Percentiles rank a stretch among this genome's conserved stretches.
These are phyloP conservation scores for Urocynchramus pylzowi DNA, from an alignment of 2,113 vertebrate species.

Conservation along the genomic window DNA sequence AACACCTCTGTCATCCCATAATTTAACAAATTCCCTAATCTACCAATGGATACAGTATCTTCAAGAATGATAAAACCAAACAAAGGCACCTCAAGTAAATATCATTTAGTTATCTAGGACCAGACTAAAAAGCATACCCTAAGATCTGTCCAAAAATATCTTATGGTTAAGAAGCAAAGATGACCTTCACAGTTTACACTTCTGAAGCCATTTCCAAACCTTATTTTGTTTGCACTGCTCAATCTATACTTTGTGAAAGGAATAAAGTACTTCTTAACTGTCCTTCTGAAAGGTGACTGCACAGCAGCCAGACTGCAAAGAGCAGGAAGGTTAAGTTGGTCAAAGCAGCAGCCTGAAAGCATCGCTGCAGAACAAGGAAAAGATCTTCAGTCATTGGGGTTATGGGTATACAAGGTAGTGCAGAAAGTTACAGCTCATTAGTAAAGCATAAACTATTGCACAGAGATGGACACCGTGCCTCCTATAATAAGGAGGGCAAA, in stretches of 20 bases:
- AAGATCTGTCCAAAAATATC: not conserved
- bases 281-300: not conserved
- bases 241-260: not conserved
- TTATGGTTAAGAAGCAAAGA: not conserved
- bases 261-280: not conserved
- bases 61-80: not conserved
- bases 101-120: not conserved
- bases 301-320: not conserved
- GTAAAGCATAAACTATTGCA: not conserved
- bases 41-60: not conserved
- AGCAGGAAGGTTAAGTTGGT: not conserved
- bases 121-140: not conserved
- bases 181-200: not conserved
- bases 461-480: fast-evolving
- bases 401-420: not conserved
- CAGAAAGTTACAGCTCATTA: not conserved
- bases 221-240: not conserved
- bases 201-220: not conserved
- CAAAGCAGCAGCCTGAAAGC: not conserved
- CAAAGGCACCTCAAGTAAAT: not conserved
- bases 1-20: not conserved
- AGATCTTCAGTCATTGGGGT: not conserved
- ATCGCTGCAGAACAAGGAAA: not conserved
- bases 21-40: not conserved
- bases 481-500: not conserved